phyloP scores from a whole-genome alignment of 2,797 vertebrate genomes.

The Hapalemur alaotrensis region DNA sequence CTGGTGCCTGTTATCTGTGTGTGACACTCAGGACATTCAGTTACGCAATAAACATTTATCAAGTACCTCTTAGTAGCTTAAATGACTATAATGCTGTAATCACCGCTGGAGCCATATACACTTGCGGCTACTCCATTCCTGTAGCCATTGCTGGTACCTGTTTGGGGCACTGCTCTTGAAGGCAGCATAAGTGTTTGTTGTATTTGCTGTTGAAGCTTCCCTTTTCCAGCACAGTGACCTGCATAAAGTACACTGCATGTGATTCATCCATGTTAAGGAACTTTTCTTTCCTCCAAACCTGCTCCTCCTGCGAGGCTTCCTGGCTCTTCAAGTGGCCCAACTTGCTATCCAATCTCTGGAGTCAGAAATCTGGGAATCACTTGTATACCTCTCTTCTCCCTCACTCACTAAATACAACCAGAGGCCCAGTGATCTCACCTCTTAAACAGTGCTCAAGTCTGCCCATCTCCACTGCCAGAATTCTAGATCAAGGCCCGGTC shows the following conservation, averaged over 20 bases:
- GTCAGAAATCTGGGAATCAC: not conserved
- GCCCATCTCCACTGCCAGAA: not conserved
- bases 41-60: not conserved
- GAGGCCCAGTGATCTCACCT: not conserved
- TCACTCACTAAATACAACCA: not conserved
- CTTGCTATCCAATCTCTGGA: not conserved
- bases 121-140: not conserved
- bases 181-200: not conserved
- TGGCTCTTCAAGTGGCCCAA: not conserved
- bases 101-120: not conserved
- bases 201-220: not conserved
- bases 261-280: constrained; percentile 8
- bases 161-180: not conserved
- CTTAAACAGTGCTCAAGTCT: not conserved
- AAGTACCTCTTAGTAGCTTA: not conserved
- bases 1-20: not conserved
- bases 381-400: not conserved
- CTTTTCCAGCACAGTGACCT: not conserved
- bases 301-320: not conserved
- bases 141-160: not conserved
- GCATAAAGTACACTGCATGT: not conserved
- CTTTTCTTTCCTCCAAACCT: not conserved
- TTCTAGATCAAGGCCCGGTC: not conserved
- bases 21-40: not conserved
- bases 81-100: not conserved